Base-by-base conservation (phyloP, 2,797 vertebrate species). In the Delichon dasypus region DNA sequence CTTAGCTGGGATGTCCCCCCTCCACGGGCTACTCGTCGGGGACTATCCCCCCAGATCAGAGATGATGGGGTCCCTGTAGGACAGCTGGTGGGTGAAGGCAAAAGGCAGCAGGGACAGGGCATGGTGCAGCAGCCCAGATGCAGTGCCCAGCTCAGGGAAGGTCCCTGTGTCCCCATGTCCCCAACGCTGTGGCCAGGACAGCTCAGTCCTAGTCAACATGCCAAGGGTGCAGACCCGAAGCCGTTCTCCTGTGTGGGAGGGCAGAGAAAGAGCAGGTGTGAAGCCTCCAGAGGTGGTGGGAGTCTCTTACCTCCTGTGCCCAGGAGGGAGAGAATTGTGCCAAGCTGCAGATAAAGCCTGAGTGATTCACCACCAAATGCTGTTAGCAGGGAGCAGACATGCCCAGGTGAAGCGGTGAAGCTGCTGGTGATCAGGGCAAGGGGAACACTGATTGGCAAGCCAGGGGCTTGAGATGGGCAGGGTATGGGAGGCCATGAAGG, bases 101-200 rank as follows among this genome's bases (percentile, higher is more conserved):
- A 76, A 87, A 44, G 25, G 9, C 7, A 22, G 2, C 3, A 4
- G 40, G 38, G 17, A 62, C 50, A 1, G 1, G 65, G 18, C 11
- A 16, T 0, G 7, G 6, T 42, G 62, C 5, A 18, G 55, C 76
- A 79, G 44, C 29, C n/a, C 42, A 42, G 30, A 32, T 0, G 1
- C 7, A 29, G 27, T 3, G 32, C 6, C 27, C 36, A 57, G 78
- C 23, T 85, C 64, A 34, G 53, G 32, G 19, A 89, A 81, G 13
- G 47, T 68, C 32, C 42, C 36, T 0, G 1, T 45, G 45, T 81
- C 48, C 58, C 53, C 2, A 3, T 62, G 55, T 74, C 40, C 45
- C 45, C 3, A 2, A 2, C 30, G 42, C 40, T 78, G 40, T 2
- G 7, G 27, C 38, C 60, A 70, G 18, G 22, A 51, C 47, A 76